Evolutionary conservation across 2,797 vertebrate species (phyloP), one percentile per base, ranked within the genome.

Genomic region (Myripristis jacobus): DNA sequence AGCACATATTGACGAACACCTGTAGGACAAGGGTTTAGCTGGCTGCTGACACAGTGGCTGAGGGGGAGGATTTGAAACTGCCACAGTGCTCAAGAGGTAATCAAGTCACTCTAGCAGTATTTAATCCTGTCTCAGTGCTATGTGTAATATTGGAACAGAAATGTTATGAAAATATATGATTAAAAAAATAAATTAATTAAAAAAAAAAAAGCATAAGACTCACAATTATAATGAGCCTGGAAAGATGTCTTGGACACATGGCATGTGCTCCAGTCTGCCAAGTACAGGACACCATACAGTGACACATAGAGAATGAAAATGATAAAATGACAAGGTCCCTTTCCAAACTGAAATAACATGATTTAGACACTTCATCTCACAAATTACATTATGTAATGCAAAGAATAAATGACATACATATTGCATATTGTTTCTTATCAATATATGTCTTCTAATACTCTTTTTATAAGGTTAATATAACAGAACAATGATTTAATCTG

Each of bases 1-100:
- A 63, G 75, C 65, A 84, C 79, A 85, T 85, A 90, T 89, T 88
- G 81, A 88, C 79, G 57, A 87, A 84, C 77, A 82, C 79, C 64
- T 70, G 82, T 62, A 46, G 73, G 58, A 64, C 51, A 21, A 25
- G 72, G 60, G 55, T 86, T 86, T 65, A 77, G 82, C 71, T 70
- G 76, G 58, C 62, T 79, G 73, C 67, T 80, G 84, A 79, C 73
- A 77, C 46, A 44, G 16, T 24, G 21, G 61, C 57, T 67, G 66
- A 50, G 11, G 74, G 47, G 57, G 13, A 79, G 70, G 72, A 61
- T 82, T 83, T 34, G 69, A 41, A 60, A 60, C 31, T 54, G 52
- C 68, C 41, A 43, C 46, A 62, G 54, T 61, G 70, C 43, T 22
- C n/a, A 63, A 2, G 8, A 46, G 63, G 78, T 82, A 43, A 15